phyloP scores from a whole-genome alignment of 2,797 vertebrate genomes.

The Anguilla obscura region DNA sequence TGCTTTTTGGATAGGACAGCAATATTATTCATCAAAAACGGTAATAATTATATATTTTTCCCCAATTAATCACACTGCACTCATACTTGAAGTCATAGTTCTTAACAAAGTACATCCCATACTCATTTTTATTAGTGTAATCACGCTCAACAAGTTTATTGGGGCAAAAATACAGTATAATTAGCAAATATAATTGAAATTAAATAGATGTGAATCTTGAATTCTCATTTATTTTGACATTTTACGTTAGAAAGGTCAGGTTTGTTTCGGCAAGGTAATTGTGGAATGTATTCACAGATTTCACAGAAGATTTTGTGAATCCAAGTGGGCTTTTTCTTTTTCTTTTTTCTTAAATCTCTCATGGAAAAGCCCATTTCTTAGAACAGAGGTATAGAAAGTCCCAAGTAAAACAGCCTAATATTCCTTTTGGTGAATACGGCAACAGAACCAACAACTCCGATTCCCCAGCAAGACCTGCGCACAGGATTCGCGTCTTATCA shows the following conservation, averaged over 20 bases:
- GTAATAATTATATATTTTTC: neutral
- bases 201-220: conserved; percentile 38
- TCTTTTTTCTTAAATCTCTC: neutral
- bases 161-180: conserved; percentile 46
- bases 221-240: neutral
- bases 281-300: neutral
- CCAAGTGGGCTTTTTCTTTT: neutral
- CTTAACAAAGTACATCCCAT: neutral
- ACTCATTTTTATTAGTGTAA: conserved; percentile 10
- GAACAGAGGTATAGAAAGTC: conserved; percentile 23
- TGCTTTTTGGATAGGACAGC: too few species aligned
- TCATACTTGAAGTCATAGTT: neutral
- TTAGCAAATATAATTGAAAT: conserved; percentile 50
- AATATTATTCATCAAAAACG: too few species aligned
- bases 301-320: neutral
- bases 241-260: neutral
- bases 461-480: neutral
- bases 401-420: neutral
- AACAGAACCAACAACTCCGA: neutral
- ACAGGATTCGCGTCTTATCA: neutral
- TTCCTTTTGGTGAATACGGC: neutral
- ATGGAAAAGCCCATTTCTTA: conserved; percentile 43
- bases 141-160: conserved; percentile 44
- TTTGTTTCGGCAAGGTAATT: neutral
- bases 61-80: neutral